phyloP scores from a whole-genome alignment of 2,888 invertebrate species.

The Cataglyphis albicans region DNA sequence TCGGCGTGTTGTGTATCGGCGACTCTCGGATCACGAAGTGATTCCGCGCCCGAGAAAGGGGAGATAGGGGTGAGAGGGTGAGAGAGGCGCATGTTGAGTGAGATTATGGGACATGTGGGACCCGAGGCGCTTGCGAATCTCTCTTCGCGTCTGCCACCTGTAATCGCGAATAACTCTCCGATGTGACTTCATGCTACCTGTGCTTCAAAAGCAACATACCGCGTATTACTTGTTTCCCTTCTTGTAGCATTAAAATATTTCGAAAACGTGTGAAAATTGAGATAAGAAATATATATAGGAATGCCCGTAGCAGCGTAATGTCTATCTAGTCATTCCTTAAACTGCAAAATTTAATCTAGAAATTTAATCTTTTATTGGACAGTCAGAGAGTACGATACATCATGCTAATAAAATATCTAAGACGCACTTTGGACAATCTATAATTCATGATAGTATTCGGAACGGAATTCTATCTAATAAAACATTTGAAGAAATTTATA shows the following conservation, averaged over 20 bases:
- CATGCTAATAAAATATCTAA: background rate
- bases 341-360: background rate
- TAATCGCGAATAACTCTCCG: constrained; percentile 36
- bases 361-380: background rate
- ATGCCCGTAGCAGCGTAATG: background rate
- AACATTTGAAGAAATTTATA: background rate
- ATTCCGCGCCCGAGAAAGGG: constrained; percentile 2
- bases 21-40: constrained; percentile 47
- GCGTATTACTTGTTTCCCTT: constrained; percentile 20
- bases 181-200: constrained; percentile 28
- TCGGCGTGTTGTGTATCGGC: constrained; percentile 33
- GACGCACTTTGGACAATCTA: background rate
- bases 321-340: background rate
- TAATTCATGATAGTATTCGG: background rate
- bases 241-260: constrained; percentile 3
- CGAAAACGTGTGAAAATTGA: background rate
- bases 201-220: background rate
- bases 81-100: constrained; percentile 8
- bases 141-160: constrained; percentile 31
- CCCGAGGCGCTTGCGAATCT: constrained; percentile 28
- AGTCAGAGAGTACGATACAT: background rate
- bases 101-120: constrained; percentile 34
- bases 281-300: background rate
- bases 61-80: too few species aligned
- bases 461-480: background rate